phyloP scores from a whole-genome alignment of 2,888 invertebrate genomes.

The Horisme vitalbata region DNA sequence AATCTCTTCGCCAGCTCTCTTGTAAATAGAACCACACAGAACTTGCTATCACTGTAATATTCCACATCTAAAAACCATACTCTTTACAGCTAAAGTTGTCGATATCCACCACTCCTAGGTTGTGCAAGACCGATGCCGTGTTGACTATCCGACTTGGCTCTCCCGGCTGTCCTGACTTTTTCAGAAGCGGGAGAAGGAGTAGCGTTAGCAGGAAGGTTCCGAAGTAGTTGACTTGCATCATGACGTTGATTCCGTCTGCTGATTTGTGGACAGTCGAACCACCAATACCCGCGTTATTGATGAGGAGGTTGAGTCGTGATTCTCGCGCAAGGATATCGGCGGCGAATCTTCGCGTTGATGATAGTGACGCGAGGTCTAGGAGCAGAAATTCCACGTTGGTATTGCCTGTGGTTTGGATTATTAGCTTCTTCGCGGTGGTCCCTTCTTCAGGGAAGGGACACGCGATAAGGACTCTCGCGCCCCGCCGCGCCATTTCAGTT shows the following conservation, averaged over 20 bases:
- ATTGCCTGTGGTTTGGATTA: slow-evolving; percentile 84
- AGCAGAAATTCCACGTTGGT: slow-evolving; percentile 85
- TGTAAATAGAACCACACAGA: slow-evolving; percentile 87
- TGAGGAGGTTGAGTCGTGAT: slow-evolving; percentile 87
- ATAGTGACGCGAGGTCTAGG: slow-evolving; percentile 87
- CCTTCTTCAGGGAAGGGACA: slow-evolving; percentile 61
- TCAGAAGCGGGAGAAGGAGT: slow-evolving; percentile 90
- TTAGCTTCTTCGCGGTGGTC: slow-evolving; percentile 71
- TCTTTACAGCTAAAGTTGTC: slow-evolving; percentile 80
- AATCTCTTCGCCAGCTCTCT: slow-evolving; percentile 86
- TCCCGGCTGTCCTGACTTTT: slow-evolving; percentile 71
- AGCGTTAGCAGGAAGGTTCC: slow-evolving; percentile 95
- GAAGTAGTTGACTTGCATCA: slow-evolving; percentile 95
- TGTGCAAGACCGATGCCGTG: slow-evolving; percentile 88
- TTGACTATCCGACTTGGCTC: slow-evolving; percentile 88
- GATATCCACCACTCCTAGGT: slow-evolving; percentile 84
- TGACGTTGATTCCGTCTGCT: slow-evolving; percentile 90
- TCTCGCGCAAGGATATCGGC: slow-evolving; percentile 87
- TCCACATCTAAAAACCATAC: slow-evolving; percentile 42
- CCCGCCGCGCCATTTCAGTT: slow-evolving; percentile 54
- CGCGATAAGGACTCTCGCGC: slow-evolving; percentile 59
- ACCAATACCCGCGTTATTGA: slow-evolving; percentile 93
- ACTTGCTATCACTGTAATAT: slow-evolving; percentile 84
- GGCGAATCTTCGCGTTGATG: slow-evolving; percentile 90
- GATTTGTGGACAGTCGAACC: slow-evolving; percentile 66